Base-by-base conservation (phyloP, 2,797 vertebrate species). In the Dryobates pubescens region DNA sequence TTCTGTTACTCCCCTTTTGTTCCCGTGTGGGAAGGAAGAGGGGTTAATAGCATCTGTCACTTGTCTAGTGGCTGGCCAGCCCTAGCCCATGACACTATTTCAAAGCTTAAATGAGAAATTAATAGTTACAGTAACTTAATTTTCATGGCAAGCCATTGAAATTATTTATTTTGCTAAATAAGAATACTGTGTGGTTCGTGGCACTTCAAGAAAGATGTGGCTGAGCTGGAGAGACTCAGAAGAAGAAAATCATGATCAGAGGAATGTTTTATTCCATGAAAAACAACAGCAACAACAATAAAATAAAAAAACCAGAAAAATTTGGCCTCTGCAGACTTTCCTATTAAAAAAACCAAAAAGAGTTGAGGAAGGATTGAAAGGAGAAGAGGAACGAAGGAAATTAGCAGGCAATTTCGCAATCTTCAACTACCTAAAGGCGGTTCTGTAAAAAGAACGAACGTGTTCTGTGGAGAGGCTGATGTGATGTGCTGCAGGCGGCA, bases 291-390 rank as follows among this genome's bases (percentile, higher is more conserved):
- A 38, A 38, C 38, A 38, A 38, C 8, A 17, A 14, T 18, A 14
- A 17, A 18, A 22, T 26, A 8, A 3, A 19, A n/a, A 30, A 49
- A 6, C 23, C 3, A 14, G 22, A 54, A 13, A 22, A 4, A 3
- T 0, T 0, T 13, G 13, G 20, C 22, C 30, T 9, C 7, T 45
- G 56, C 0, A 6, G 56, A 2, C 16, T 5, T 2, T 0, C 41
- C 41, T 17, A 43, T 13, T 24, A 6, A 23, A 51, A 24, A 51
- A 13, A 47, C 22, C 41, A 43, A 7, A 16, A 43, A 43, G 41
- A 27, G 30, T 0, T 10, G 36, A 26, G 53, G 56, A 45, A n/a
- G 27, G 14, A 1, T 0, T 10, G 49, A 8, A 45, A 14, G 26
- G 34, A 15, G 26, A 13, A 56, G 26, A 68, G 34, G 43, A 4